phyloP scores from a whole-genome alignment of 2,797 vertebrate genomes.

The Naso thynnoides region DNA sequence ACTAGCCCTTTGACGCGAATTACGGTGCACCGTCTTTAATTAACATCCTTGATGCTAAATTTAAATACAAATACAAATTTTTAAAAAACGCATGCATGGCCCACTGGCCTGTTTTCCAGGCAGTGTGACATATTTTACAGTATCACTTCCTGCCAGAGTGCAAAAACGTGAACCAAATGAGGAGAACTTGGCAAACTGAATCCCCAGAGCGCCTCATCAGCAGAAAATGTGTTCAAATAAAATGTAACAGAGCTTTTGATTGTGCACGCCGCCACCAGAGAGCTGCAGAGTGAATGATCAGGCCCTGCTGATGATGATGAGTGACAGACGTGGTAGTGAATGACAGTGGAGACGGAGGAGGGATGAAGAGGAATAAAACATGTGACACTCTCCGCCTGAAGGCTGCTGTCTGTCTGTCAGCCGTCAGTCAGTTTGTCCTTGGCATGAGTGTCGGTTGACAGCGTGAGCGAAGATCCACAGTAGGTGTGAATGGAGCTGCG shows the following conservation, averaged over 20 bases:
- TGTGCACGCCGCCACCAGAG: not conserved
- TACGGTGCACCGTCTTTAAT: too few relatives aligned
- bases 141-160: not conserved
- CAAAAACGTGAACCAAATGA: not conserved
- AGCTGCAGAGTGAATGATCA: not conserved
- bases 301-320: not conserved
- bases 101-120: not conserved
- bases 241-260: not conserved
- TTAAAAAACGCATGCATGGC: too few relatives aligned
- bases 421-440: conserved; percentile 21
- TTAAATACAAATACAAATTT: too few relatives aligned
- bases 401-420: conserved; percentile 3
- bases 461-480: not conserved
- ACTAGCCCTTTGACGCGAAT: too few relatives aligned
- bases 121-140: not conserved
- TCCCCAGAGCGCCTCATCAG: not conserved
- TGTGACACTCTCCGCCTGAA: not conserved
- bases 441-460: not conserved
- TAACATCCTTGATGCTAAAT: too few relatives aligned
- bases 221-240: not conserved
- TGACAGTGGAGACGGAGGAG: conserved; percentile 11
- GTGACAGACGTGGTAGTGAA: not conserved
- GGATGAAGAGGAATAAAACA: conserved; percentile 45
- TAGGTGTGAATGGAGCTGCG: conserved; percentile 5
- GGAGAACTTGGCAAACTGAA: not conserved